A percentile compares a stretch with the other conserved stretches of the same genome.
Evolutionary conservation across 2,797 vertebrate genomes (phyloP).

Genomic region (Loris lydekkerianus): DNA sequence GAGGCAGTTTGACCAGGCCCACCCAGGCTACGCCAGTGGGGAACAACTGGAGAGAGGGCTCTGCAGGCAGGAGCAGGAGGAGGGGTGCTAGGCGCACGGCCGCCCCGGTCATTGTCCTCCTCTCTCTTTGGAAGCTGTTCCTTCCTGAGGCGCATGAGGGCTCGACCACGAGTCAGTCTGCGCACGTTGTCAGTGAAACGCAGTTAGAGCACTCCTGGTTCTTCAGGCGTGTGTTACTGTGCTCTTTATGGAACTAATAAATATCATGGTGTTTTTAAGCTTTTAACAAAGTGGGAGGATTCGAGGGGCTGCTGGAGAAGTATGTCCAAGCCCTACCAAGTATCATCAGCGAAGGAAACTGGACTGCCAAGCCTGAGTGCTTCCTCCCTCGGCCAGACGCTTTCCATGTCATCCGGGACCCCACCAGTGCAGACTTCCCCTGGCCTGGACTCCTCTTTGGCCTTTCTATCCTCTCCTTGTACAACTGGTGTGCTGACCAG

Average conservation of each 20-base stretch:
- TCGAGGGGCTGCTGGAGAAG: conserved; percentile 85
- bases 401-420: conserved; percentile 91
- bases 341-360: conserved; percentile 83
- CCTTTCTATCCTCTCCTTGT: conserved; percentile 90
- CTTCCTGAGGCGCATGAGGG: background rate
- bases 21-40: background rate
- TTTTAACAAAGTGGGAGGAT: conserved; percentile 92
- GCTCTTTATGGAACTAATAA: background rate
- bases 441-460: conserved; percentile 93
- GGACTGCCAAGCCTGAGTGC: conserved; percentile 89
- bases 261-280: conserved; percentile 84
- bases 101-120: background rate
- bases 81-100: rapidly evolving
- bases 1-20: background rate
- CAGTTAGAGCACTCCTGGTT: background rate
- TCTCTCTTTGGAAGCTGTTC: background rate
- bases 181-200: background rate
- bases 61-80: background rate
- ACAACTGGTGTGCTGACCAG: conserved; percentile 94
- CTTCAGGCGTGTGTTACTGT: background rate
- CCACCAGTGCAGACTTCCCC: conserved; percentile 90
- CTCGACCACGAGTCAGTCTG: background rate
- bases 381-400: conserved; percentile 90
- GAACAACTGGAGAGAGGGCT: background rate
- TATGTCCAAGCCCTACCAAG: conserved; percentile 89